Percentiles rank a stretch among this genome's conserved stretches.
Evolutionary conservation across 2,113 vertebrate genomes (phyloP).

Genomic region (Chrysochloris asiatica): DNA sequence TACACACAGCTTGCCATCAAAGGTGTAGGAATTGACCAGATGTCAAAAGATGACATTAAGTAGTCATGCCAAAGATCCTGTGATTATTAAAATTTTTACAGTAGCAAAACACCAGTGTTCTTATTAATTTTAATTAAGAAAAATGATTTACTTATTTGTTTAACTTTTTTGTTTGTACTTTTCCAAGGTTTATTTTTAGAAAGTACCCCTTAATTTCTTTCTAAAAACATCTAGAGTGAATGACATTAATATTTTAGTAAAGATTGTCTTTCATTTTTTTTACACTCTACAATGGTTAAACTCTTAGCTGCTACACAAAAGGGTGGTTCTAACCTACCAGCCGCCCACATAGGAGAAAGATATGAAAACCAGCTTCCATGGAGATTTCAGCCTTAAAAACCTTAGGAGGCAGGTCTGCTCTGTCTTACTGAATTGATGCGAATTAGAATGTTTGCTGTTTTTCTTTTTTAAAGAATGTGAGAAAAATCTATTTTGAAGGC

Average conservation of each 20-base stretch:
- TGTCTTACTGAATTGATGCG: not conserved
- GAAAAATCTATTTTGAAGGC: too few relatives aligned
- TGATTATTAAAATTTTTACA: not conserved
- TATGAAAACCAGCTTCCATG: not conserved
- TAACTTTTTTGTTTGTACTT: not conserved
- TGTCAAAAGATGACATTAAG: not conserved
- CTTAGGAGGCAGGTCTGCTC: not conserved
- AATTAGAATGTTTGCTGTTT: too few relatives aligned
- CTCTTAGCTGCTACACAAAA: not conserved
- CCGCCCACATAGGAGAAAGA: not conserved
- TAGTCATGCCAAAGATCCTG: not conserved
- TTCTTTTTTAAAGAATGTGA: too few relatives aligned
- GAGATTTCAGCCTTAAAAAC: not conserved
- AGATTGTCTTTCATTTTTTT: not conserved
- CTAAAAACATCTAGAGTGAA: not conserved
- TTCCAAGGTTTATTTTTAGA: not conserved
- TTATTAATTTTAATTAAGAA: not conserved
- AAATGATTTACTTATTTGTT: not conserved
- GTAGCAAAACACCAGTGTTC: not conserved
- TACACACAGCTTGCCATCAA: not conserved
- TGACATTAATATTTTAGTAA: not conserved
- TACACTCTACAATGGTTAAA: not conserved
- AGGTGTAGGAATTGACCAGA: not conserved
- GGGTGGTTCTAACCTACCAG: not conserved
- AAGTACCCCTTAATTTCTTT: constrained; percentile 10